Evolutionary conservation across 2,888 invertebrate species (phyloP), one percentile per base, ranked within the genome.

Genomic region (Leptopilina drosophilae): DNA sequence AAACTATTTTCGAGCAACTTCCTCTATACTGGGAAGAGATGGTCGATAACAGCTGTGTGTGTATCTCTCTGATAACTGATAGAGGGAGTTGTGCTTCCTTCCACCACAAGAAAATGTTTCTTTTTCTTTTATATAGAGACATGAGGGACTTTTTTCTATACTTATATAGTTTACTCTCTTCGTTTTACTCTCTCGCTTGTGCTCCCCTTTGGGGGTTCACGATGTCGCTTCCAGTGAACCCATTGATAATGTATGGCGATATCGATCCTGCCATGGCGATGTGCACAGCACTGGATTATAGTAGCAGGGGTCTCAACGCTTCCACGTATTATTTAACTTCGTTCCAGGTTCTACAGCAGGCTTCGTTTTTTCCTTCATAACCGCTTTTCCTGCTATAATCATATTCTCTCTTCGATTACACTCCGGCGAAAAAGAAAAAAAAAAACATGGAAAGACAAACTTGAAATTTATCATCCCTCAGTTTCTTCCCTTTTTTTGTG

Each of bases 211-310:
- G 77, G 76, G 76, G 69, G 67, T 77, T 69, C 76, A 78, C 75
- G 78, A 59, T 46, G 64, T 65, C 73, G 56, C 73, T 73, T 80
- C 77, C 79, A 80, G 66, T 56, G 75, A 81, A 69, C 75, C 79
- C 80, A 81, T 81, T 78, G 82, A 83, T 83, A 83, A 83, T 81
- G 80, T 79, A 81, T 77, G 76, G 79, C 81, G 67, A 76, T 81
- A 83, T 83, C 82, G 82, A 83, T 81, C 82, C 79, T 65, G 75
- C 67, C 66, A 67, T 69, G 77, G 77, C 76, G 78, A 80, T 78
- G 78, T 80, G 73, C 78, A 77, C 15, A 79, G 73, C 78, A 77
- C 15, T 59, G 82, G 78, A 81, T 82, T 78, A 81, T 73, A 73
- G 77, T 64, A 26, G 77, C 64, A 26, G 20, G 67, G 69, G 80